Conservation (phyloP, 2,888 invertebrate genomes). For the Andricus curvator region DNA sequence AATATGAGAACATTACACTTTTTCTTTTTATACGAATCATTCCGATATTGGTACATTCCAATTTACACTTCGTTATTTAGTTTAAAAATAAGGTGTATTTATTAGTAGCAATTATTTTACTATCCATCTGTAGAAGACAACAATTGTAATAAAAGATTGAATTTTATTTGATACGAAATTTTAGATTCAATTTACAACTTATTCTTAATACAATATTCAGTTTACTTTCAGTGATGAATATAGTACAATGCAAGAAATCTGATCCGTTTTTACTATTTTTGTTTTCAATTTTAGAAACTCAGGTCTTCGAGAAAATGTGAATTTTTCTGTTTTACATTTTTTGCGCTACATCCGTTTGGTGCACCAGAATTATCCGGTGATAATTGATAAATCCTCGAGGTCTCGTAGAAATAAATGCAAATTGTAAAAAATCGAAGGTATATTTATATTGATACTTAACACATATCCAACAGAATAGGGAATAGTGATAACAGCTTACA, state of each 20-base stretch:
- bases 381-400: slow-evolving; percentile 21
- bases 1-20: not conserved
- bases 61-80: not conserved
- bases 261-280: not conserved
- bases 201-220: no score
- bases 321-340: not conserved
- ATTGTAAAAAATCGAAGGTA: slow-evolving; percentile 51
- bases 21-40: not conserved
- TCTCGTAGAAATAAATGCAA: slow-evolving; percentile 35
- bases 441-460: slow-evolving; percentile 67
- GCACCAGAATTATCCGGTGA: slow-evolving; percentile 16
- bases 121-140: not conserved
- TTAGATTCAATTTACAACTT: not conserved
- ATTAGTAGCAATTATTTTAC: not conserved
- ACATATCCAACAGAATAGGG: slow-evolving; percentile 69
- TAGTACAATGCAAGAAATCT: not conserved
- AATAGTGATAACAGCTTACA: slow-evolving; percentile 45
- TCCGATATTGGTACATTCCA: slow-evolving; percentile 1
- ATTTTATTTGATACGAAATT: not conserved
- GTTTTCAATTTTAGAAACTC: not conserved
- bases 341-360: not conserved
- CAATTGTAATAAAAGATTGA: not conserved
- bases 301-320: not conserved
- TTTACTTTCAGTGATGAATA: not conserved
- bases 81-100: not conserved